Evolutionary conservation across 2,888 invertebrate genomes (phyloP).

Genomic region (Pyrrhia umbra): DNA sequence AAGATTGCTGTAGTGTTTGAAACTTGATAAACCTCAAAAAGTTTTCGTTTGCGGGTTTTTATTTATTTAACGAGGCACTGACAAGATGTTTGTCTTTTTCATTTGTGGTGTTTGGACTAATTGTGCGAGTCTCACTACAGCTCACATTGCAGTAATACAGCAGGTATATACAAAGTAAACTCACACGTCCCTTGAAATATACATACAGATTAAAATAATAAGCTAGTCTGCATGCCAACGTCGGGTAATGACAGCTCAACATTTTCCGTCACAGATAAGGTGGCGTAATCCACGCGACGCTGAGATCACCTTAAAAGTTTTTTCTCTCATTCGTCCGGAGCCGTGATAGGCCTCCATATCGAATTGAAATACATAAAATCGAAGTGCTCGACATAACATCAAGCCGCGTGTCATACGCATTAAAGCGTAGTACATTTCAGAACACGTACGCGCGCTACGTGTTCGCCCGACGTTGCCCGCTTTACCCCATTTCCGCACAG

Average conservation of each 20-base stretch:
- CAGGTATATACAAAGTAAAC: slow-evolving; percentile 20
- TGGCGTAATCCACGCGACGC: slow-evolving; percentile 50
- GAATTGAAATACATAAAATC: slow-evolving; percentile 70
- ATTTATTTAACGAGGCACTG: slow-evolving; percentile 20
- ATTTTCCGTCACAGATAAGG: slow-evolving; percentile 47
- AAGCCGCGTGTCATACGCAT: slow-evolving; percentile 70
- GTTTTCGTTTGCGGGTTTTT: slow-evolving; percentile 30
- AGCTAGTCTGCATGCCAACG: slow-evolving; percentile 31
- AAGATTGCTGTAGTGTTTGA: slow-evolving; percentile 36
- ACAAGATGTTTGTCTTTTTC: slow-evolving; percentile 24
- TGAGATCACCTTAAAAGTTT: slow-evolving; percentile 56
- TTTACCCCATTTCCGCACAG: slow-evolving; percentile 80
- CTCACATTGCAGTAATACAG: slow-evolving; percentile 3
- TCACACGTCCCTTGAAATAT: slow-evolving; percentile 24
- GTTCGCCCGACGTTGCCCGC: slow-evolving; percentile 74
- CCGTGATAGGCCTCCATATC: slow-evolving; percentile 64
- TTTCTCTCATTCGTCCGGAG: slow-evolving; percentile 56
- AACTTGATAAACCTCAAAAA: slow-evolving; percentile 42
- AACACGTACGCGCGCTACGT: slow-evolving; percentile 80
- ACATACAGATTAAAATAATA: slow-evolving; percentile 56
- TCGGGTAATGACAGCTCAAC: slow-evolving; percentile 49
- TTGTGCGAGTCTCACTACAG: slow-evolving; percentile 12
- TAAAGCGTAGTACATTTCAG: slow-evolving; percentile 77
- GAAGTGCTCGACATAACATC: slow-evolving; percentile 67
- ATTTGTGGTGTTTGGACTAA: slow-evolving; percentile 18